Percentiles rank a stretch among this genome's conserved stretches.
phyloP scores from a whole-genome alignment of 2,113 vertebrate species.

The Oreochromis niloticus region DNA sequence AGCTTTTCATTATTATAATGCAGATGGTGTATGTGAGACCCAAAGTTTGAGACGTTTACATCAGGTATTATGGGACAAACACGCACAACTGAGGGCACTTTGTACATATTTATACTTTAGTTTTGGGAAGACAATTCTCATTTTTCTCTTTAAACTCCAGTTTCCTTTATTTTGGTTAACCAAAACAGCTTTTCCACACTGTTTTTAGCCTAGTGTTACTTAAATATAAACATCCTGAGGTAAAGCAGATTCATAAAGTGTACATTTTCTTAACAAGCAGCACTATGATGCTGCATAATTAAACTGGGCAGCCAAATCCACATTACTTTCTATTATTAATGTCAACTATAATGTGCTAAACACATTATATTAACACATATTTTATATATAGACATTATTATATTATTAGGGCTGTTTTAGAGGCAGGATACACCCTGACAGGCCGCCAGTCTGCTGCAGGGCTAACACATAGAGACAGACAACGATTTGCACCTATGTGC shows the following conservation, averaged over 20 bases:
- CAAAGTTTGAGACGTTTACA: background rate
- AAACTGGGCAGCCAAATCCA: background rate
- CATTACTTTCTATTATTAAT: background rate
- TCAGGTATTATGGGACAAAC: background rate
- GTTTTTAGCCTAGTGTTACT: background rate
- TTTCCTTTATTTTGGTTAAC: background rate
- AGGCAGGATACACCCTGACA: background rate
- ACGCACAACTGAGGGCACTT: background rate
- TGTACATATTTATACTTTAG: background rate
- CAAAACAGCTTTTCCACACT: background rate
- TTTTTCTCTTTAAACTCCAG: background rate
- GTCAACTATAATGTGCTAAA: background rate
- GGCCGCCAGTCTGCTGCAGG: background rate
- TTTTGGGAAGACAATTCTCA: background rate
- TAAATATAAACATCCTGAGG: background rate
- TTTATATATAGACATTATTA: background rate
- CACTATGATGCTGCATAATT: background rate
- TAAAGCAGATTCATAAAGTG: background rate
- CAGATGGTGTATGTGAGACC: background rate
- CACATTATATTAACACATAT: background rate
- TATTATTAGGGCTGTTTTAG: background rate
- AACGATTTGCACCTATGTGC: background rate
- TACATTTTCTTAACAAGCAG: background rate
- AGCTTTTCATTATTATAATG: background rate
- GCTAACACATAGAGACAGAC: background rate